Percentiles rank a stretch among this genome's conserved stretches.
Evolutionary conservation across 2,888 invertebrate genomes (phyloP).

Genomic region (Anthrax anthrax): DNA sequence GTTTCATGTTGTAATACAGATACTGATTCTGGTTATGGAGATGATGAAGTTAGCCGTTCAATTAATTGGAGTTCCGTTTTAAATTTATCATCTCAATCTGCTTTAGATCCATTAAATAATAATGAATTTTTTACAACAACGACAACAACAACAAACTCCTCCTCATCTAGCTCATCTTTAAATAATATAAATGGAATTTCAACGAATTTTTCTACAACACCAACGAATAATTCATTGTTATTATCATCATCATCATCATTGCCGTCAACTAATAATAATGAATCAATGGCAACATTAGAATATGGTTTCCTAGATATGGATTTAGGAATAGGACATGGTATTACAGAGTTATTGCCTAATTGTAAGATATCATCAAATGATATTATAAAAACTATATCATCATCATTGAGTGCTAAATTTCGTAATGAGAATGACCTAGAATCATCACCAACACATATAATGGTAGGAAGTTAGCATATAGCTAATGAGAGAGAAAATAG

Average conservation of each 20-base stretch:
- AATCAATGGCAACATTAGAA: slow-evolving; percentile 29
- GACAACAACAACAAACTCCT: slow-evolving; percentile 21
- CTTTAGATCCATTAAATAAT: slow-evolving; percentile 66
- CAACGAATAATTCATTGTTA: slow-evolving; percentile 6
- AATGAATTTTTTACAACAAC: slow-evolving; percentile 49
- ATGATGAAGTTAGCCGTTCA: slow-evolving; percentile 57
- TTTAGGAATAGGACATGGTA: slow-evolving; percentile 36
- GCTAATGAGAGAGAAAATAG: slow-evolving; percentile 6
- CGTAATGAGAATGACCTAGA: slow-evolving; percentile 37
- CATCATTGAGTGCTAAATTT: slow-evolving; percentile 23
- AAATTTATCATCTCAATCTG: slow-evolving; percentile 72
- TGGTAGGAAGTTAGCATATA: slow-evolving; percentile 40
- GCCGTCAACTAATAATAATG: slow-evolving; percentile 12
- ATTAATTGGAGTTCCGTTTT: slow-evolving; percentile 89
- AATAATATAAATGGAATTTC: too few relatives aligned
- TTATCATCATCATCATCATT: slow-evolving; percentile 13
- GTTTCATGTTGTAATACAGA: slow-evolving; percentile 34
- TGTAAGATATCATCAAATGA: slow-evolving; percentile 43
- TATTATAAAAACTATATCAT: slow-evolving; percentile 34
- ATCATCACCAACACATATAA: slow-evolving; percentile 40
- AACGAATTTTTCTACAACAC: slow-evolving; percentile 6
- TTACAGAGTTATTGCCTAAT: slow-evolving; percentile 37
- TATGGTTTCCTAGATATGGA: slow-evolving; percentile 36
- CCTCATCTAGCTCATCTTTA: slow-evolving; percentile 18
- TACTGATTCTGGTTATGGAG: slow-evolving; percentile 62